These are phyloP conservation scores for Ecdyonurus torrentis DNA, from an alignment of 2,888 invertebrate species.

Conservation along the genomic window DNA sequence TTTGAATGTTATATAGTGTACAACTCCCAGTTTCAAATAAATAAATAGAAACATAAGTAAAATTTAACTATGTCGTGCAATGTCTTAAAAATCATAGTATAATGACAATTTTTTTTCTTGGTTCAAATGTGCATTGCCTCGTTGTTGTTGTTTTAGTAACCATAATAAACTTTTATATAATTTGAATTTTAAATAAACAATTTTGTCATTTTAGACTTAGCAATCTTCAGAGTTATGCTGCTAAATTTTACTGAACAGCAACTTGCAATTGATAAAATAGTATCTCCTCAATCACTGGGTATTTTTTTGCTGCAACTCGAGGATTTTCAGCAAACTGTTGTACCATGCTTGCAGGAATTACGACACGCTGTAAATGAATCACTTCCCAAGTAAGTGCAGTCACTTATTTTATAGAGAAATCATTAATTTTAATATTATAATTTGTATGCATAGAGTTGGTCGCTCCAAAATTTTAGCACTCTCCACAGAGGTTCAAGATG, in stretches of 20 bases:
- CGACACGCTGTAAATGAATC: slow-evolving; percentile 43
- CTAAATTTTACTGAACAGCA: slow-evolving; percentile 52
- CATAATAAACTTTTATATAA: too few relatives aligned
- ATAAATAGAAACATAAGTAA: too few relatives aligned
- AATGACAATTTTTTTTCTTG: too few relatives aligned
- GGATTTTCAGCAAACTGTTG: slow-evolving; percentile 51
- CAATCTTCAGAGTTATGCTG: slow-evolving; percentile 46
- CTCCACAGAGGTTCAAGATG: slow-evolving; percentile 40
- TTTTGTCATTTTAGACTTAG: too few relatives aligned
- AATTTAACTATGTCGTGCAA: too few relatives aligned
- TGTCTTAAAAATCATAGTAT: too few relatives aligned
- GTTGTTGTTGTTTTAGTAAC: too few relatives aligned
- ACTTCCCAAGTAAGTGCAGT: slow-evolving; percentile 42
- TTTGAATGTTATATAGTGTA: too few relatives aligned
- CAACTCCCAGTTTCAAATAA: too few relatives aligned
- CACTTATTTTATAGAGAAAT: slow-evolving; percentile 3
- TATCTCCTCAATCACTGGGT: slow-evolving; percentile 51
- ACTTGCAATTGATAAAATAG: slow-evolving; percentile 44
- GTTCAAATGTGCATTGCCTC: too few relatives aligned
- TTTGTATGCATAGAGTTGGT: slow-evolving; percentile 35
- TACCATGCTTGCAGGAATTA: slow-evolving; percentile 53
- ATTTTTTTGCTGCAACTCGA: slow-evolving; percentile 49
- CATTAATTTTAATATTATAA: not conserved
- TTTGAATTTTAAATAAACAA: too few relatives aligned
- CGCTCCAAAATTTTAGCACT: slow-evolving; percentile 34